Evolutionary conservation across 2,113 vertebrate genomes (phyloP), one percentile per base, ranked within the genome.

Genomic region (Emydocephalus ijimae): DNA sequence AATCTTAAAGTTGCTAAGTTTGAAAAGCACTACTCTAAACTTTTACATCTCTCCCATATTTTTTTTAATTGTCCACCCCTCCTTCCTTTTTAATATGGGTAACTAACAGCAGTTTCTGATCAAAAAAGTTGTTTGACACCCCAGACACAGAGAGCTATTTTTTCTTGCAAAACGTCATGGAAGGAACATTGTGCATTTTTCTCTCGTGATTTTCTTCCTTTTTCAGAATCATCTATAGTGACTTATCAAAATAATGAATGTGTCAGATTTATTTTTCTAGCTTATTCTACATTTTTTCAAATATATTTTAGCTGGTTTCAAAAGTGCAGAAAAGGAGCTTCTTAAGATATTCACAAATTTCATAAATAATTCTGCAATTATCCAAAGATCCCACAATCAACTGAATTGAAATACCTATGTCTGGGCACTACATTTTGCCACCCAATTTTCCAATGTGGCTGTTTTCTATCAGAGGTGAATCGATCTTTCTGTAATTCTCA

Each of bases 331-430:
- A 90, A 87, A 87, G 93, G 57, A 64, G 94, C 26, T 26, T 55
- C 87, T 92, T 93, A 52, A 88, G 43, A 21, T 50, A 85, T 90
- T 54, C 10, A 95, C 96, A 95, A 95, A 93, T 95, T 95, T 92
- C 91, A 96, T 95, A 95, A 81, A 96, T 95, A 87, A 88, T 95
- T 97, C 95, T 94, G n/a, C 15, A 64, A 74, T 54, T 92, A 95
- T 94, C 95, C 96, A 92, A 92, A 91, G 92, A 81, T 93, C 87
- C 89, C 92, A 92, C 89, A 88, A 15, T 55, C 92, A 90, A 87
- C 89, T 94, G 87, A 5, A 43, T 95, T 96, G 92, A 92, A 92
- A 10, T 89, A 81, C 88, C 57, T 54, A 3, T 52, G n/a, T 21
- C 85, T 89, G 21, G 23, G 88, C 91, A 90, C 4, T 23, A 20